Base-by-base conservation (phyloP, 2,888 invertebrate genomes). In the Sycophila texana region DNA sequence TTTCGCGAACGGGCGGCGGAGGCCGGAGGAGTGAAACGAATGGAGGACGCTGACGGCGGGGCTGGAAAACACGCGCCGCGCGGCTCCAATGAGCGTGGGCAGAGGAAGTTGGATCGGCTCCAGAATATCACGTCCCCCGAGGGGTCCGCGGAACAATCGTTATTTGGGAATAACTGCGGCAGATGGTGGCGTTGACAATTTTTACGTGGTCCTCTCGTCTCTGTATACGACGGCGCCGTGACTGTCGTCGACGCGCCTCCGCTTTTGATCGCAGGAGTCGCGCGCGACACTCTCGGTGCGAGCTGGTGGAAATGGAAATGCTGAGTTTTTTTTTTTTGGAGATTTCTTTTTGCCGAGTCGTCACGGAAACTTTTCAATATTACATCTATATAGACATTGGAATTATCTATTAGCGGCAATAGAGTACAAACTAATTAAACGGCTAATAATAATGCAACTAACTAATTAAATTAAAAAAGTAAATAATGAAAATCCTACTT, bases 101-200 rank as follows among this genome's bases (percentile, higher is more conserved):
- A 30, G 53, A 77, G 26, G n/a, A 26, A 71, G 63, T 81, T 81
- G 81, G 81, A 76, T 13, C 14, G 26, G n/a, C 47, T 81, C 81
- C 81, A 81, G 60, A 77, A 74, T 57, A 73, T 68, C 80, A 30
- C 72, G 79, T 66, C 66, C 67, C n/a, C 61, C 7, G 60, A 67
- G 63, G 61, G 75, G 53, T 77, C 55, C 55, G 39, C 53, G n/a
- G 75, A 65, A 78, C 78, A 81, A 79, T 81, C 81, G 70, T 81
- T 81, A 79, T 81, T 81, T 71, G 72, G 78, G 16, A 73, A 73
- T 74, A 81, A 70, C 73, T 39, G 39, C 39, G 73, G 73, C 79
- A 76, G 74, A 78, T 78, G 81, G 67, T 65, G 79, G 65, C 73
- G 76, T 74, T 74, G 77, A 67, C 65, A 63, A 81, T 78, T 60